Conservation (phyloP, 2,113 vertebrate species). For the Ameiurus melas region DNA sequence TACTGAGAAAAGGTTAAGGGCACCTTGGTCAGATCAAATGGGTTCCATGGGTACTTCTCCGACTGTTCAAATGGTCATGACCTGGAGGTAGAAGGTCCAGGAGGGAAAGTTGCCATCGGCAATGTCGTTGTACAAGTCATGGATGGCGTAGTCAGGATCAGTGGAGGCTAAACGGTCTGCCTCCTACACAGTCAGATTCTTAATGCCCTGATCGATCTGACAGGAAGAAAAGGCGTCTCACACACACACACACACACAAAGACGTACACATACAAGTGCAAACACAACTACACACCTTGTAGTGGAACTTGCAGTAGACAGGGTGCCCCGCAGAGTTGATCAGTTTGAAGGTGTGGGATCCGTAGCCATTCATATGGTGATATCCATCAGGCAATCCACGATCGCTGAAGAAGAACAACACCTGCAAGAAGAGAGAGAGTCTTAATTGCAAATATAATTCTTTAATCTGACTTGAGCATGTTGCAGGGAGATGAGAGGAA, state of each 20-base stretch:
- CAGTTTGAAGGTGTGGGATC: conserved; percentile 94
- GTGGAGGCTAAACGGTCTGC: conserved; percentile 77
- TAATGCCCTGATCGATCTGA: conserved; percentile 95
- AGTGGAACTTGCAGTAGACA: conserved; percentile 96
- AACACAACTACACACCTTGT: conserved; percentile 76
- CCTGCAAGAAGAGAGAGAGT: conserved; percentile 65
- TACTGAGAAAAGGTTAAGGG: background rate
- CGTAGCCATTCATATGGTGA: conserved; percentile 95
- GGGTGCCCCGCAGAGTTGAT: conserved; percentile 75
- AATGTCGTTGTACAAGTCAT: conserved; percentile 89
- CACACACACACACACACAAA: background rate
- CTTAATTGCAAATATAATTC: background rate
- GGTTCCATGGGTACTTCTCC: conserved; percentile 85
- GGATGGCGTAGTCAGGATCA: conserved; percentile 87
- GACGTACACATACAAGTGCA: background rate
- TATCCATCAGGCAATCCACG: conserved; percentile 89
- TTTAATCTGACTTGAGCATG: background rate
- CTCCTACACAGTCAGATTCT: conserved; percentile 83
- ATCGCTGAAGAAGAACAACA: conserved; percentile 94
- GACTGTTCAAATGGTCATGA: conserved; percentile 95
- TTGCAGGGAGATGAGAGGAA: background rate
- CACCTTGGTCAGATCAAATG: conserved; percentile 96
- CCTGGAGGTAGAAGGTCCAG: conserved; percentile 92
- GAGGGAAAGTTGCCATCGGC: conserved; percentile 82
- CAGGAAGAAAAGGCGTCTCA: conserved; percentile 31